Conservation (phyloP, 2,113 vertebrate species). For the Tapirus terrestris region DNA sequence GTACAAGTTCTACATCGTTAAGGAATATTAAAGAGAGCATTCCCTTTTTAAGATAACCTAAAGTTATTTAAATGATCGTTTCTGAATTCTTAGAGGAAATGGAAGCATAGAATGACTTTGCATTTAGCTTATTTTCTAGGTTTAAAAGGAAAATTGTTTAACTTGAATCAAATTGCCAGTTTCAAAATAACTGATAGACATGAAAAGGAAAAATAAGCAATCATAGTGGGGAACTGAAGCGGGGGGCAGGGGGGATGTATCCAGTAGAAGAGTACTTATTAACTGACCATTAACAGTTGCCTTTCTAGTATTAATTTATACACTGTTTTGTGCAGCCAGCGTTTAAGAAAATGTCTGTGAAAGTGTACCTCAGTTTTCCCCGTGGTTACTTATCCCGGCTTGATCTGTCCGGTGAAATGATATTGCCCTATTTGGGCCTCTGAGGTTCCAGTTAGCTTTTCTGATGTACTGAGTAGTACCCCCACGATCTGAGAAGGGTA, state of each 20-base stretch:
- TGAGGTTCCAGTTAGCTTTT: neutral
- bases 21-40: neutral
- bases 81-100: conserved; percentile 42
- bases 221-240: neutral
- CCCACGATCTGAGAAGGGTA: neutral
- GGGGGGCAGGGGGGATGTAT: neutral
- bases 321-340: neutral
- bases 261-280: neutral
- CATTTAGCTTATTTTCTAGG: conserved; percentile 53
- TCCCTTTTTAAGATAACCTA: conserved; percentile 18
- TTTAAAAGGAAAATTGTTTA: conserved; percentile 47
- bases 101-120: conserved; percentile 32
- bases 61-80: conserved; percentile 33
- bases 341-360: neutral
- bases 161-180: conserved; percentile 31
- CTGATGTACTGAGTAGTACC: neutral
- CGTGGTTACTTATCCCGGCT: neutral
- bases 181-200: conserved; percentile 37
- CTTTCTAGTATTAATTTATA: neutral
- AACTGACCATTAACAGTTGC: neutral
- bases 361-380: neutral
- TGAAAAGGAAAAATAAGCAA: neutral
- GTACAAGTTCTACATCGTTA: neutral
- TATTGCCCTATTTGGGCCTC: neutral
- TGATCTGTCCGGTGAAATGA: neutral